phyloP scores from a whole-genome alignment of 2,888 invertebrate species.

The Lithophane semibrunnea region DNA sequence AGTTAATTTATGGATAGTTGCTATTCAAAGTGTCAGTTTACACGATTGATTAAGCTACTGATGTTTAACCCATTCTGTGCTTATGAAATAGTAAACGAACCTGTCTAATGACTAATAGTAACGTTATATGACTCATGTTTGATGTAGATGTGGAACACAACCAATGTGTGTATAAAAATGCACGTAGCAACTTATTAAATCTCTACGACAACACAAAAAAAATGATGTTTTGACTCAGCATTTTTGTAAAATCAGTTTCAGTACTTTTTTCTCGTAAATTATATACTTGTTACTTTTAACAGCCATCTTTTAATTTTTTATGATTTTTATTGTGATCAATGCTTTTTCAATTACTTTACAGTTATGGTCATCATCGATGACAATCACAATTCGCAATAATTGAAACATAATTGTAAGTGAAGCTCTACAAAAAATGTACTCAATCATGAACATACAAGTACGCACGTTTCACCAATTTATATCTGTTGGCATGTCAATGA shows the following conservation, averaged over 20 bases:
- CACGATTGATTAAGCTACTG: slow-evolving; percentile 60
- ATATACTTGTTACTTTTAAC: neutral
- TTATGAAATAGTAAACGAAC: slow-evolving; percentile 81
- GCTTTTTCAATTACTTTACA: neutral
- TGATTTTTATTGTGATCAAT: neutral
- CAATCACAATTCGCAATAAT: slow-evolving; percentile 38
- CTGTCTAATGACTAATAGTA: slow-evolving; percentile 74
- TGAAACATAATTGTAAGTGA: slow-evolving; percentile 36
- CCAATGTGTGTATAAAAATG: slow-evolving; percentile 10
- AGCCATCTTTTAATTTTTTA: neutral
- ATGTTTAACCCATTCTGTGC: slow-evolving; percentile 76
- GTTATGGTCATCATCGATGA: slow-evolving; percentile 17
- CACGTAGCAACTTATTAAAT: slow-evolving; percentile 9
- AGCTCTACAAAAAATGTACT: slow-evolving; percentile 47
- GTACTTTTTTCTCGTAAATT: neutral
- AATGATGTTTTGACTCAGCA: neutral
- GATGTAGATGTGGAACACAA: slow-evolving; percentile 54
- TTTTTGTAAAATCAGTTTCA: neutral
- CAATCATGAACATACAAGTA: slow-evolving; percentile 47
- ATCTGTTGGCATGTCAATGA: slow-evolving; percentile 59
- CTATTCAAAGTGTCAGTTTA: slow-evolving; percentile 41
- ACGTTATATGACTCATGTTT: slow-evolving; percentile 73
- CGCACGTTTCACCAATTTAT: slow-evolving; percentile 66
- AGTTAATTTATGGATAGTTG: slow-evolving; percentile 40
- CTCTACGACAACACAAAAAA: neutral